Conservation (phyloP, 2,797 vertebrate genomes). For the Poecilia velifera region DNA sequence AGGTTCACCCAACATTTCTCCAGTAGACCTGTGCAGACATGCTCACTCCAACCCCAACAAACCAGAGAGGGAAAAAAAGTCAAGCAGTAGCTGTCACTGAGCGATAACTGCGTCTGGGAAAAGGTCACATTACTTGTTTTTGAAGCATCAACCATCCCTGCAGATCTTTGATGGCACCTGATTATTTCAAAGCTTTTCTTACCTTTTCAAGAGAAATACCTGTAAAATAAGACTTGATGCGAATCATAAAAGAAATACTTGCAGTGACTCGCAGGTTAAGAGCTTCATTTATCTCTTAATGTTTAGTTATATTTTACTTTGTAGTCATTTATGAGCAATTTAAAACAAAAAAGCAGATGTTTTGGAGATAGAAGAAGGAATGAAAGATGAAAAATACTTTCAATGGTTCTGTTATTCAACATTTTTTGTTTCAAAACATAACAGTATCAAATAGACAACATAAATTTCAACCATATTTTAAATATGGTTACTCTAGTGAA, state of each 20-base stretch:
- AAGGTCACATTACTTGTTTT: not conserved
- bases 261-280: not conserved
- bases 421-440: not conserved
- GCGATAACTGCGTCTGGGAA: not conserved
- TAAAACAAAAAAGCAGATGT: not conserved
- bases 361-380: not conserved
- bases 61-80: not conserved
- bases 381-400: not conserved
- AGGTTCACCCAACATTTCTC: not conserved
- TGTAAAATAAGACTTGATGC: not conserved
- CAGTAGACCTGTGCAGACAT: not conserved
- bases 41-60: not conserved
- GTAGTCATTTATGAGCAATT: not conserved
- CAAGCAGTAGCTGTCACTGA: not conserved
- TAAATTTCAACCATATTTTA: not conserved
- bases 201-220: not conserved
- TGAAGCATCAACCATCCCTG: not conserved
- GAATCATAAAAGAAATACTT: not conserved
- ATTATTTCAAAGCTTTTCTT: not conserved
- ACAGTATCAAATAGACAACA: not conserved
- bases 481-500: not conserved
- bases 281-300: not conserved
- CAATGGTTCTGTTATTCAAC: not conserved
- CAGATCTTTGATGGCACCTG: not conserved
- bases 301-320: not conserved